Base-by-base conservation (phyloP, 2,113 vertebrate genomes). In the Vidua macroura region DNA sequence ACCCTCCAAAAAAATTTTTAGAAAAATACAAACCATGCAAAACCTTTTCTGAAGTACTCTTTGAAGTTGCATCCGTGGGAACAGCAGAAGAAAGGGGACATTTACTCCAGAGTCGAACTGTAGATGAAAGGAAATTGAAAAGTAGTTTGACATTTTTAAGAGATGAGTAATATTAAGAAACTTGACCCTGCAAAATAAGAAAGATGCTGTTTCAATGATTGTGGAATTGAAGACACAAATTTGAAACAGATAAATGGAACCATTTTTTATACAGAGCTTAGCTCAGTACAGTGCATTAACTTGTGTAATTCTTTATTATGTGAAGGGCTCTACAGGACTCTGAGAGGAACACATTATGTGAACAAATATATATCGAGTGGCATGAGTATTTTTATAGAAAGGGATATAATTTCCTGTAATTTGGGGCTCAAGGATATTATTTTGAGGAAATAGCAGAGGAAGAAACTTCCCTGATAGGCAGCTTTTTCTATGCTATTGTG, bases 111-210 rank as follows among this genome's bases (percentile, higher is more conserved):
- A 56, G 13, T 72, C 1, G 0, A 72, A 30, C 27, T 72, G 37
- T 46, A 75, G 86, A 91, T 92, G 43, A 92, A 93, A 92, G 60
- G 39, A 92, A 72, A 43, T 33, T 90, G 58, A 91, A 83, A 92
- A 93, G 49, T 39, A 7, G 12, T 73, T 94, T 79, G 53, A 76
- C 70, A 58, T 88, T 94, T 96, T 94, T 78, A 82, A 51, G 58
- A 55, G 52, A 81, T 55, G 37, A 89, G 6, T 85, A 86, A 69
- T 83, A 90, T 80, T 86, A 92, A 88, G 67, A 82, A 48, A 25
- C 39, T 83, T 95, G 77, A 93, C 51, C 58, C 23, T 44, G 33
- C 62, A 52, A 48, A 84, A 86, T 48, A 89, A 15, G 43, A 74
- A 91, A 73, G 37, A 18, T 90, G 46, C 31, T 73, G 9, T 86